Evolutionary conservation across 2,113 vertebrate genomes (phyloP), one percentile per base, ranked within the genome.

Genomic region (Mustelus asterias): DNA sequence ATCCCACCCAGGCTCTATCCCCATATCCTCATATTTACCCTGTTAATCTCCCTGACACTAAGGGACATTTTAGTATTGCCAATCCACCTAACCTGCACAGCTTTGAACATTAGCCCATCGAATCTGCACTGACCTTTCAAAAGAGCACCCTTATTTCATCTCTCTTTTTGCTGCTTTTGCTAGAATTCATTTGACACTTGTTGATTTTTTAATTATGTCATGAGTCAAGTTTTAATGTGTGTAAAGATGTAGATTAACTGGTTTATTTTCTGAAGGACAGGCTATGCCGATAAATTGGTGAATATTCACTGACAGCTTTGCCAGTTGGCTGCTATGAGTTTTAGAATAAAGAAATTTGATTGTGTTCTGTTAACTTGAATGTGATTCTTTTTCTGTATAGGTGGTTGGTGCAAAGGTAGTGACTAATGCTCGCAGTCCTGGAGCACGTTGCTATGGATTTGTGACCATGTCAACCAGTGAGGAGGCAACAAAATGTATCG

Each of bases 401-500:
- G 99, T 99, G 80, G 98, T 99, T 0, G 99, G 99, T 0, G 99
- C 99, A 0, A 99, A 99, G 96, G 99, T 99, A 78, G 99, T 99
- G 96, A 99, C 99, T 4, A 99, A 99, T 0, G 99, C 99, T 86
- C 98, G 99, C 96, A 99, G 99, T 94, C 99, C 99, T 0, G 99
- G 99, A 0, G 98, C 99, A 63, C 99, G 99, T 33, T 99, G 99
- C 97, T 99, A 99, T 0, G 99, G 99, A 14, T 99, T 99, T 24
- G 99, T 99, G 95, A 99, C 99, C 0, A 99, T 99, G 99, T 98
- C 98, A 0, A 98, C 98, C 0, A 97, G 98, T 0, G 99, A 99
- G 1, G 99, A 99, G 96, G 99, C 99, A 26, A 99, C 99, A 44
- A 98, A 98, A 93, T 99, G 99, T 10, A 99, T 99, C 96, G 98